These are phyloP conservation scores for Indicator maculatus DNA, from an alignment of 2,113 vertebrate genomes.

Conservation along the genomic window DNA sequence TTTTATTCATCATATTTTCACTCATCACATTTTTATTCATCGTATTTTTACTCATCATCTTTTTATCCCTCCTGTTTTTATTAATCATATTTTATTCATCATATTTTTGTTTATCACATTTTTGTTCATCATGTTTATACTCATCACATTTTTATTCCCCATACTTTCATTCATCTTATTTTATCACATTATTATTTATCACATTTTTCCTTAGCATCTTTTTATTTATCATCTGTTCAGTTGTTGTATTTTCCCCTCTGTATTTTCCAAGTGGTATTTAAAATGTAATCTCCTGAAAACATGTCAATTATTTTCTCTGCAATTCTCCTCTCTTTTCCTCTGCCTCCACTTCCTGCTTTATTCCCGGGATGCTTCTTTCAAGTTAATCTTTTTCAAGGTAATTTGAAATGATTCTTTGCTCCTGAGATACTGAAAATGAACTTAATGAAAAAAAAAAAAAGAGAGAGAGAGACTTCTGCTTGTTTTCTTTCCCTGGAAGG, in stretches of 20 bases:
- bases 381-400: background rate
- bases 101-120: no score
- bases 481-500: background rate
- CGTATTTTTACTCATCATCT: no score
- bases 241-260: background rate
- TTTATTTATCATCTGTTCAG: background rate
- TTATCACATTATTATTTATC: no score
- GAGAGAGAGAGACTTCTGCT: background rate
- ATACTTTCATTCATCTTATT: no score
- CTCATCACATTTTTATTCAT: no score
- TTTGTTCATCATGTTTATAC: no score
- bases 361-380: background rate
- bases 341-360: background rate
- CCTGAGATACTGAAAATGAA: background rate
- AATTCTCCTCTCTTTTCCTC: background rate
- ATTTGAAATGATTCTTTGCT: background rate
- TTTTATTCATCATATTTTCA: no score
- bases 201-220: no score
- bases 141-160: no score
- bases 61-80: no score
- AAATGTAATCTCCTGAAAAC: conserved; percentile 16
- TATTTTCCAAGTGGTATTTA: background rate
- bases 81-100: no score
- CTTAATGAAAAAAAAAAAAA: background rate
- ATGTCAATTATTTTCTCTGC: background rate